Conservation (phyloP, 1,140 invertebrate genomes). For the Rhopalosiphum padi region DNA sequence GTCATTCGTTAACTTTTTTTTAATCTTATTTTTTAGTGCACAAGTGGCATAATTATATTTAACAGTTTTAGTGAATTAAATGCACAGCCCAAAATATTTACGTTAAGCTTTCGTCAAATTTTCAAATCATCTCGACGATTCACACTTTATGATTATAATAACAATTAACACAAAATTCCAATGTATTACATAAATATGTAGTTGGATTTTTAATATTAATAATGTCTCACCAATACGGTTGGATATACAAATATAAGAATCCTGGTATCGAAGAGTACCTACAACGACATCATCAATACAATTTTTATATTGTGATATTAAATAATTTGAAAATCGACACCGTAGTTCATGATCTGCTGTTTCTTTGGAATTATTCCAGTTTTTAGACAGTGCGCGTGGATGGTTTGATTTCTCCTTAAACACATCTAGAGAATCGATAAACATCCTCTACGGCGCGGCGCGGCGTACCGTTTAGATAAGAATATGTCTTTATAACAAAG, state of each 20-base stretch:
- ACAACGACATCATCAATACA: too few species aligned
- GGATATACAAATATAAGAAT: background rate
- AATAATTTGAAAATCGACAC: background rate
- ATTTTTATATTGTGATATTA: background rate
- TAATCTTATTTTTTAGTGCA: background rate
- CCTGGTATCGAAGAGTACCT: background rate
- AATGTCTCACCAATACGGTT: background rate
- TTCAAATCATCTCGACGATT: background rate
- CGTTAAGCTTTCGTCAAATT: background rate
- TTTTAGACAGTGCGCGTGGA: background rate
- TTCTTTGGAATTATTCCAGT: background rate
- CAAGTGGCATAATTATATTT: background rate
- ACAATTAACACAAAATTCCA: background rate
- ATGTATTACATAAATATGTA: background rate
- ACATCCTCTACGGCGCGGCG: fast-evolving
- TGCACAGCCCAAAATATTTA: background rate
- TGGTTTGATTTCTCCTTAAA: background rate
- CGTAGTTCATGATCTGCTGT: background rate
- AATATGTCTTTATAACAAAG: background rate
- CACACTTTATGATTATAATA: background rate
- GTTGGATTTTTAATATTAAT: background rate
- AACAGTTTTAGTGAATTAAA: background rate
- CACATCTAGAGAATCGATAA: background rate
- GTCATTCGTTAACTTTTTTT: too few species aligned
- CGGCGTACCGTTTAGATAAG: background rate